phyloP scores from a whole-genome alignment of 2,113 vertebrate species.

The Phocoena phocoena region DNA sequence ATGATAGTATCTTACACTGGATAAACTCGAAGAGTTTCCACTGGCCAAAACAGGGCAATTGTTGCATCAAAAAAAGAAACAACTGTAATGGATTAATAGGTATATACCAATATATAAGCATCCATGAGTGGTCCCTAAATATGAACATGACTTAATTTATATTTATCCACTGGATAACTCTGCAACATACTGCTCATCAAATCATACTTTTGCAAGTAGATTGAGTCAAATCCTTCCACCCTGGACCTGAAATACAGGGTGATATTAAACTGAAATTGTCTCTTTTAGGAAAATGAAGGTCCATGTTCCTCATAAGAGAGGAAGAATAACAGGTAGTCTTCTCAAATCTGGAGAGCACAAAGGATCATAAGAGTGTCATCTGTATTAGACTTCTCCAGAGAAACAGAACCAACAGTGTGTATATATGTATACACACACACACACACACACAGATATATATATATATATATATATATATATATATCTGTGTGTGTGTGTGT shows the following conservation, averaged over 20 bases:
- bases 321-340: not conserved
- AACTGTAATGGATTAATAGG: not conserved
- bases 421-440: not conserved
- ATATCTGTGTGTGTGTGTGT: no score
- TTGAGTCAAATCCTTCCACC: not conserved
- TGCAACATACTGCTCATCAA: not conserved
- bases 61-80: not conserved
- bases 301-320: not conserved
- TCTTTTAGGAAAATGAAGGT: not conserved
- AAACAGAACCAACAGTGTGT: not conserved
- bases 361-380: not conserved
- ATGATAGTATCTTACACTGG: not conserved
- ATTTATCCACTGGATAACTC: not conserved
- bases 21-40: not conserved
- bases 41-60: not conserved
- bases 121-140: not conserved
- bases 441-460: not conserved
- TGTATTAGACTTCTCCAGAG: not conserved
- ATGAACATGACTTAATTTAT: not conserved
- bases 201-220: not conserved
- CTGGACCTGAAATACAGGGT: not conserved
- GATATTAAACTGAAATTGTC: not conserved
- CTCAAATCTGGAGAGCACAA: not conserved
- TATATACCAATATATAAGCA: not conserved
- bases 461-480: not conserved